phyloP scores from a whole-genome alignment of 2,888 invertebrate genomes.

The Allolobophora icterica region DNA sequence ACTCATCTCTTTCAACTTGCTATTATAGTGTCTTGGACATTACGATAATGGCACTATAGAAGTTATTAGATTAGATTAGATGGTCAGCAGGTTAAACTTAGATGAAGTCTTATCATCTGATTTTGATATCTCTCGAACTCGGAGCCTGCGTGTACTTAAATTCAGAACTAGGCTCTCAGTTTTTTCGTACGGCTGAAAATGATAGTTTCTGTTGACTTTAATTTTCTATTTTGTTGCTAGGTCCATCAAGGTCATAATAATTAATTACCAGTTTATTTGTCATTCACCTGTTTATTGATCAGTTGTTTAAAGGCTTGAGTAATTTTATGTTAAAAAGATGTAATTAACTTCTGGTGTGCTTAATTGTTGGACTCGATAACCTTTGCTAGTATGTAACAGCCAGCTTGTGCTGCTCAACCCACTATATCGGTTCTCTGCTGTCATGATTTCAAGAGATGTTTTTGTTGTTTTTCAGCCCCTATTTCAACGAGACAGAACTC shows the following conservation, averaged over 20 bases:
- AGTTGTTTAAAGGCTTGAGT: background rate
- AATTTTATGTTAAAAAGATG: background rate
- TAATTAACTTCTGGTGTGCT: too few relatives aligned
- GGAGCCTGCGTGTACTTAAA: background rate
- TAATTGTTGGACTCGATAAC: background rate
- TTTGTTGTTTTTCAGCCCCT: background rate
- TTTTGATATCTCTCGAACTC: background rate
- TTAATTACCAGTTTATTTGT: background rate
- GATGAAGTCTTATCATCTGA: background rate
- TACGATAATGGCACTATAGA: too few relatives aligned
- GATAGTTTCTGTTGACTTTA: background rate
- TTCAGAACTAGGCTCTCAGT: background rate
- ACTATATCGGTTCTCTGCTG: too few relatives aligned
- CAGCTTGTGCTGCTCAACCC: background rate
- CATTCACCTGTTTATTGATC: background rate
- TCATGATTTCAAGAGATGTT: background rate
- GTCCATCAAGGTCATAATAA: background rate
- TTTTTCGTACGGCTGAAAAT: background rate
- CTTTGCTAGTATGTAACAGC: background rate
- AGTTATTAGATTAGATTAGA: background rate
- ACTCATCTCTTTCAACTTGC: too few relatives aligned
- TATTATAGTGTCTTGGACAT: too few relatives aligned
- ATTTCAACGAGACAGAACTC: background rate
- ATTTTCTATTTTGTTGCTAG: background rate
- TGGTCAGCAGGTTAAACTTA: background rate